Evolutionary conservation across 2,888 invertebrate genomes (phyloP).

Genomic region (Metellina segmentata): DNA sequence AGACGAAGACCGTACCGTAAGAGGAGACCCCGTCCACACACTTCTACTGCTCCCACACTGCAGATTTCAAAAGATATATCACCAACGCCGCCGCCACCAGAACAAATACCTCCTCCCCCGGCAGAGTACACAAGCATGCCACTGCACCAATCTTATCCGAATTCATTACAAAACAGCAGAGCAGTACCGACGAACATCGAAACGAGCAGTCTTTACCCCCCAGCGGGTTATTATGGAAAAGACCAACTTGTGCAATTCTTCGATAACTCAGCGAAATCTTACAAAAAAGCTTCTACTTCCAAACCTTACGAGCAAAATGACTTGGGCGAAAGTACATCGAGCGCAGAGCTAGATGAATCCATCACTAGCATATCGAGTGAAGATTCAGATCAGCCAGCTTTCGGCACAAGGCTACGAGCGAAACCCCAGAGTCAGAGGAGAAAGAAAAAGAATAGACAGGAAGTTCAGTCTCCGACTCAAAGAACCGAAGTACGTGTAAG

Average conservation of each 20-base stretch:
- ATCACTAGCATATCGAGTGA: constrained; percentile 46
- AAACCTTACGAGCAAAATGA: constrained; percentile 36
- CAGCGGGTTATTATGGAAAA: constrained; percentile 73
- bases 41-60: constrained; percentile 6
- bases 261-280: constrained; percentile 51
- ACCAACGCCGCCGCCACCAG: constrained; percentile 66
- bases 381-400: constrained; percentile 52
- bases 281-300: constrained; percentile 46
- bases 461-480: constrained; percentile 51
- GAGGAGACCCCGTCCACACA: constrained; percentile 51
- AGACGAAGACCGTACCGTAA: constrained; percentile 53
- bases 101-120: constrained; percentile 71
- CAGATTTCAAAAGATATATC: constrained; percentile 53
- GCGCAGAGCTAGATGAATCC: constrained; percentile 55
- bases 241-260: constrained; percentile 72
- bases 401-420: constrained; percentile 62
- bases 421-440: constrained; percentile 16
- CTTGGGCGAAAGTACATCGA: constrained; percentile 50
- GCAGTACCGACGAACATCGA: constrained; percentile 19
- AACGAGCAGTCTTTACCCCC: constrained; percentile 62
- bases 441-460: constrained; percentile 41
- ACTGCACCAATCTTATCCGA: constrained; percentile 6
- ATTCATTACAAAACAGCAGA: constrained; percentile 23
- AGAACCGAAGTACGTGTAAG: constrained; percentile 48
- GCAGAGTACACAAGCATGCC: constrained; percentile 61